Evolutionary conservation across 2,888 invertebrate species (phyloP).

Genomic region (Drosophila histrio): DNA sequence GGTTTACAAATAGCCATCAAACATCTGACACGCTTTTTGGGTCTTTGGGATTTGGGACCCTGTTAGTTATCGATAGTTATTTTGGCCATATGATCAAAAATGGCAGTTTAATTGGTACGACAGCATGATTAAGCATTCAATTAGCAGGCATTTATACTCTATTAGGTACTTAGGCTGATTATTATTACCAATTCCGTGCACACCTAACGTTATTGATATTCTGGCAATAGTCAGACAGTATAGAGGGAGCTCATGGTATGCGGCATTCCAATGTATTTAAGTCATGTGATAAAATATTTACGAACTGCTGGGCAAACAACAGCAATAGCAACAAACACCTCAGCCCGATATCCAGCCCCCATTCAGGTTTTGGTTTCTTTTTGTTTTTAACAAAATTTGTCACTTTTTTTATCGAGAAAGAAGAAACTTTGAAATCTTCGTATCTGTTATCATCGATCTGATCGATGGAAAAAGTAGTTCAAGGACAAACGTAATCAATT

Average conservation of each 20-base stretch:
- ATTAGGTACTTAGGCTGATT: slow-evolving; percentile 53
- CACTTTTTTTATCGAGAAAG: neutral
- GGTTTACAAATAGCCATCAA: slow-evolving; percentile 13
- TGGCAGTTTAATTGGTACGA: slow-evolving; percentile 28
- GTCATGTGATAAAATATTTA: slow-evolving; percentile 72
- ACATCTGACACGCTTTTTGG: slow-evolving; percentile 42
- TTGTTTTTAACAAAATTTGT: neutral
- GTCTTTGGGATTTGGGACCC: neutral
- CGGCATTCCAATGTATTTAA: slow-evolving; percentile 74
- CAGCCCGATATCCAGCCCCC: slow-evolving; percentile 3
- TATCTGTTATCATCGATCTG: slow-evolving; percentile 8
- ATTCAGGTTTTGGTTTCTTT: slow-evolving; percentile 6
- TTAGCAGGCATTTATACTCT: slow-evolving; percentile 61
- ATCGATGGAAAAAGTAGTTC: slow-evolving; percentile 28
- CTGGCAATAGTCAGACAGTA: slow-evolving; percentile 41
- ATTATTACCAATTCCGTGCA: slow-evolving; percentile 56
- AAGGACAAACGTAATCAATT: slow-evolving; percentile 30
- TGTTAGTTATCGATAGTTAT: slow-evolving; percentile 5
- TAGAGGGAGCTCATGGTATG: too few species aligned
- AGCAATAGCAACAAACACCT: slow-evolving; percentile 28
- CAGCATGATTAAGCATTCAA: slow-evolving; percentile 60
- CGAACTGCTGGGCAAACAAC: slow-evolving; percentile 25
- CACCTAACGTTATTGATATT: slow-evolving; percentile 57
- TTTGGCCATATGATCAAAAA: slow-evolving; percentile 28
- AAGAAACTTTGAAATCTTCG: neutral